phyloP scores from a whole-genome alignment of 2,797 vertebrate genomes.

The Delichon dasypus region DNA sequence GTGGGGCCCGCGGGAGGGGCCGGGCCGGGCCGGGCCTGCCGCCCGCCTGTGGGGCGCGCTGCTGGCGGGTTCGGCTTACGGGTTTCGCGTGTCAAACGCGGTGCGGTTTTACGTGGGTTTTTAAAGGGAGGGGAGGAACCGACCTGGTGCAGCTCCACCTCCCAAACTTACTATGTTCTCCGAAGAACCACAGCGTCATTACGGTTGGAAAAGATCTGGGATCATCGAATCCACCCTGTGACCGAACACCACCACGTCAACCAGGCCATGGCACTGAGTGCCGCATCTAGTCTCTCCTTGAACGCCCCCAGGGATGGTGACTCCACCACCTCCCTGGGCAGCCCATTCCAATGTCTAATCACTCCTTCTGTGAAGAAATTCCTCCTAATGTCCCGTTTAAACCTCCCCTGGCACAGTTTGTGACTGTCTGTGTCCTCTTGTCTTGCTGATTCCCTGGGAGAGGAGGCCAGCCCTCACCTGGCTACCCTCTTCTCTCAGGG shows the following conservation, averaged over 20 bases:
- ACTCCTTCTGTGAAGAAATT: not conserved
- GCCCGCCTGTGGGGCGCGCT: accelerated
- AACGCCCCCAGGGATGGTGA: no score
- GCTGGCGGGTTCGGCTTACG: accelerated
- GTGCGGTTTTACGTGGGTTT: not conserved
- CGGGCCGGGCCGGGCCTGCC: no score
- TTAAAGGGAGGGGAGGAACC: not conserved
- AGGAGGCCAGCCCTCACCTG: no score
- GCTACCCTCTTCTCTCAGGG: not conserved
- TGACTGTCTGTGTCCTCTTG: not conserved
- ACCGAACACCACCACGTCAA: accelerated
- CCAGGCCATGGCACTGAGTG: no score
- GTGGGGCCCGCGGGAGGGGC: accelerated
- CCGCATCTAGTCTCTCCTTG: not conserved
- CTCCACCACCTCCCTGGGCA: no score
- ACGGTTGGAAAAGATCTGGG: not conserved
- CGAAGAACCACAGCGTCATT: accelerated
- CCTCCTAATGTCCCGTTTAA: not conserved
- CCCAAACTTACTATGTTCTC: accelerated
- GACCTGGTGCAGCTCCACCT: not conserved
- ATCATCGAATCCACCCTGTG: not conserved
- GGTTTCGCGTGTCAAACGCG: accelerated
- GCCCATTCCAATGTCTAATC: not conserved
- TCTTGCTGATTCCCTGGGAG: not conserved
- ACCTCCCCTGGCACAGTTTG: no score